Percentiles rank a stretch among this genome's conserved stretches.
These are phyloP conservation scores for Cossypha caffra DNA, from an alignment of 2,797 vertebrate species.

Conservation along the genomic window DNA sequence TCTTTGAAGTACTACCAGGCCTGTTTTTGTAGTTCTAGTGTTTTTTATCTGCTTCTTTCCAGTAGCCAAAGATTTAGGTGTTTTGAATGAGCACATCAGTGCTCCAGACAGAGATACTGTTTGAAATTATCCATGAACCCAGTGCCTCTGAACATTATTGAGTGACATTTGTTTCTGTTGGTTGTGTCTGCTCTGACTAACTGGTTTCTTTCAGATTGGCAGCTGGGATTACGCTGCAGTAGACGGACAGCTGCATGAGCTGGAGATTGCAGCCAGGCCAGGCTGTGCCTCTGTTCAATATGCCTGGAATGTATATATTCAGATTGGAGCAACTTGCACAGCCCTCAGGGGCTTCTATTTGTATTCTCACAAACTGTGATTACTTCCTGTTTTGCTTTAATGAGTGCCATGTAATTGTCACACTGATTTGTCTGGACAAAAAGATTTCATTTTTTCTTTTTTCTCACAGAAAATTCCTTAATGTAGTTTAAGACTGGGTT, in stretches of 20 bases:
- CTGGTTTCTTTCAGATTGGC: slow-evolving; percentile 88
- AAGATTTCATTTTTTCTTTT: neutral
- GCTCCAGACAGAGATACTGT: slow-evolving; percentile 82
- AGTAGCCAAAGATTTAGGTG: slow-evolving; percentile 83
- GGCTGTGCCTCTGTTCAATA: slow-evolving; percentile 58
- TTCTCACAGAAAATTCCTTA: neutral
- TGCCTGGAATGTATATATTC: slow-evolving; percentile 82
- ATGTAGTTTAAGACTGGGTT: neutral
- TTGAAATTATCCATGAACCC: slow-evolving; percentile 85
- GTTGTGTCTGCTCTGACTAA: slow-evolving; percentile 81
- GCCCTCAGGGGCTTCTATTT: slow-evolving; percentile 65
- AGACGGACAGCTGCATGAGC: slow-evolving; percentile 74
- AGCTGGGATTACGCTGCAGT: slow-evolving; percentile 80
- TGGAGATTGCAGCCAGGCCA: slow-evolving; percentile 62
- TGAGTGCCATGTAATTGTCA: slow-evolving; percentile 50
- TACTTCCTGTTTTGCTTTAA: slow-evolving; percentile 82
- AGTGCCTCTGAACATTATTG: slow-evolving; percentile 80
- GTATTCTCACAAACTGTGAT: slow-evolving; percentile 82
- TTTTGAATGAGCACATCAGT: slow-evolving; percentile 83
- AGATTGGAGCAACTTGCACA: slow-evolving; percentile 75
- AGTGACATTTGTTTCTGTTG: slow-evolving; percentile 84
- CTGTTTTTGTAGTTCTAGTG: slow-evolving; percentile 70
- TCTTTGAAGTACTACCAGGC: slow-evolving; percentile 75
- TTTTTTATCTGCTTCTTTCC: slow-evolving; percentile 79
- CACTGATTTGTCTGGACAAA: slow-evolving; percentile 17